Evolutionary conservation across 2,888 invertebrate species (phyloP), one percentile per base, ranked within the genome.

Genomic region (Tuta absoluta): DNA sequence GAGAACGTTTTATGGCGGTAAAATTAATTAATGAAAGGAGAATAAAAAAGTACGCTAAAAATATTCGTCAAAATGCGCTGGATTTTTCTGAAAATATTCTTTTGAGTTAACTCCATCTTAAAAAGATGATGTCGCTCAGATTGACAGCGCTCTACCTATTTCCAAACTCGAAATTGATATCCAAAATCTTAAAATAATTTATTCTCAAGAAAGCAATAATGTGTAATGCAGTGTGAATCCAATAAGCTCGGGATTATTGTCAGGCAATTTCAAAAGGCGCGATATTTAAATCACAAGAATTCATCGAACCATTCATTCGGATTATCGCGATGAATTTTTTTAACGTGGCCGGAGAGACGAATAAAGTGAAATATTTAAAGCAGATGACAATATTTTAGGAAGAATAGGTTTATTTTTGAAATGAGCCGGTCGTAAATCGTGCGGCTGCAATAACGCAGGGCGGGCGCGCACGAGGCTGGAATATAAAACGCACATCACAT

Each of bases 371-470:
- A 89, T 89, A 87, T 91, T 91, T 89, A 89, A 89, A 85, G 79
- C 82, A 85, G 84, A 89, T 88, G 91, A 90, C 90, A 87, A 87
- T 91, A 90, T 91, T 89, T 91, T 87, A 90, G 82, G 84, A 84
- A 78, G 84, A 90, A 90, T 90, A 85, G 91, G 88, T 87, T 87
- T 87, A 89, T 89, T 89, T 87, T 88, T 85, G 87, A 89, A 90
- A 85, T 81, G 87, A 84, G 85, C 75, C 76, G 74, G 80, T 81
- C 84, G 84, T 89, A 91, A 90, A 89, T 90, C 84, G 81, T 79
- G 78, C 76, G 73, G 78, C 79, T 84, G 88, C 87, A 87, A 91
- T 91, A 90, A 89, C 86, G 82, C 79, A 80, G 79, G 79, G 75
- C 78, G 10, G 33, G 79, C 73, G 76, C 75, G 77, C 77, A 84